Evolutionary conservation across 2,888 invertebrate species (phyloP), one percentile per base, ranked within the genome.

Genomic region (Lasioglossum lativentre): DNA sequence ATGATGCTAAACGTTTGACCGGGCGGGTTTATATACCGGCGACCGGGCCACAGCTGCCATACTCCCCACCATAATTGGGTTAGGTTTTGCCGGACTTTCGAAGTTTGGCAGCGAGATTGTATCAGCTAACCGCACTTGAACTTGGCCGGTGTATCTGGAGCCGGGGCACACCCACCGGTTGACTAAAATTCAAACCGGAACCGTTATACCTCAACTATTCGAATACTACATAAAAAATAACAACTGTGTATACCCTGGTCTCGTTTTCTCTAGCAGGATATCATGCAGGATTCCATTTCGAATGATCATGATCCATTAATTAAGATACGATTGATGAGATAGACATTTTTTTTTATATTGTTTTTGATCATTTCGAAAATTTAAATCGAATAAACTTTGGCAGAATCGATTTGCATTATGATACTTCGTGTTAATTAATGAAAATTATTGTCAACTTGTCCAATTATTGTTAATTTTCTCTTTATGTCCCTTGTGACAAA

Each of bases 21-120:
- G 79, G 87, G 78, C 90, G 87, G 92, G 91, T 93, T 95, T 95
- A 93, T 95, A 95, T 95, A 95, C 92, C 88, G 75, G 40, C 52
- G 82, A 66, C 75, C 80, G 74, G 68, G 63, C 83, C 40, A 75
- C 66, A 66, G 66, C 47, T 76, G 82, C 71, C 70, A 42, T 47
- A 63, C 66, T 78, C 87, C 88, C 91, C 91, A 79, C 91, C 88
- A 59, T n/a, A n/a, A 66, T 68, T 72, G 27, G 78, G 30, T 34
- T 70, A 47, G 72, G 77, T 80, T 68, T 71, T 74, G 79, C 73
- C 82, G 80, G 86, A 87, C 90, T 89, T 91, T 85, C 83, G 87
- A 89, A 91, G 89, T 89, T 90, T 75, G 85, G 76, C 85, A 75
- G 56, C 80, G 27, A 86, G 82, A 88, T 83, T 78, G 73, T 45